phyloP scores from a whole-genome alignment of 2,797 vertebrate species.

The Pipistrellus nathusii region DNA sequence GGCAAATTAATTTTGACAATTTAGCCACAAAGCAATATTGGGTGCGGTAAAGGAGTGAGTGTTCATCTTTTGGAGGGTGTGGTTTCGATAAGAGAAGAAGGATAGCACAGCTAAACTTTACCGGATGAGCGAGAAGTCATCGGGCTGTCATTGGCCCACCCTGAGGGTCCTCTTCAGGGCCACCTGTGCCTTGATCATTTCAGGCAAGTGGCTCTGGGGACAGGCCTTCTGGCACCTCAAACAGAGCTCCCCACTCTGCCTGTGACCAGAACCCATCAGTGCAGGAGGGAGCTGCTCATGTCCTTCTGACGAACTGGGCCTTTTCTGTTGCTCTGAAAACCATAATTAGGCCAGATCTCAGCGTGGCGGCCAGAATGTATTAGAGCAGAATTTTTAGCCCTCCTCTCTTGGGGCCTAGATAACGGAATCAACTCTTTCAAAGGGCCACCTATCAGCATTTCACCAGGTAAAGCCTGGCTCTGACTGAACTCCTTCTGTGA shows the following conservation, averaged over 20 bases:
- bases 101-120: neutral
- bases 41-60: neutral
- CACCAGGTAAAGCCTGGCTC: neutral
- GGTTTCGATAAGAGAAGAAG: neutral
- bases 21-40: neutral
- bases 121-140: neutral
- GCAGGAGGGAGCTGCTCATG: neutral
- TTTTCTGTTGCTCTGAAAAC: neutral
- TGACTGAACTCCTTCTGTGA: neutral
- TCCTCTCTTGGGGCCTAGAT: constrained; percentile 35
- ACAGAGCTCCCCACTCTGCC: neutral
- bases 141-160: fast-evolving
- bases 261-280: neutral
- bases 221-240: neutral
- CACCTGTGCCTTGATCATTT: neutral
- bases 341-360: constrained; percentile 62
- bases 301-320: neutral
- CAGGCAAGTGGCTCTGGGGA: neutral
- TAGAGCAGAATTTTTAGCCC: neutral
- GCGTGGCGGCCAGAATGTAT: neutral
- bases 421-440: neutral
- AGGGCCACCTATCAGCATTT: constrained; percentile 10
- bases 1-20: neutral
- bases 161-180: neutral
- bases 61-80: neutral